A percentile compares a stretch with the other conserved stretches of the same genome.
phyloP scores from a whole-genome alignment of 1,140 invertebrate genomes.

The Wiebesia pumilae region DNA sequence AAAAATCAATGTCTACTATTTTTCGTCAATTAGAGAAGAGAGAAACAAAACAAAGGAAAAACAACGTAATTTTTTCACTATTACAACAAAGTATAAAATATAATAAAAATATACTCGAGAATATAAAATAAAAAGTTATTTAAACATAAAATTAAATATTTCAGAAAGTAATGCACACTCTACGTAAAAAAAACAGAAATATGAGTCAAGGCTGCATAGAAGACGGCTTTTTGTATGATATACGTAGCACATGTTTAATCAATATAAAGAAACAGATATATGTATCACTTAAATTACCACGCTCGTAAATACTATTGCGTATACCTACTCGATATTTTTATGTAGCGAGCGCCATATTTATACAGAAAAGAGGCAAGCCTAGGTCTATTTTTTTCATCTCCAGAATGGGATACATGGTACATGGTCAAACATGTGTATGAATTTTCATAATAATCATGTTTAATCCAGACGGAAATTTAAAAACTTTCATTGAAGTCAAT shows the following conservation, averaged over 20 bases:
- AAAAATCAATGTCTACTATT: conserved; percentile 45
- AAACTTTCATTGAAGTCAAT: not conserved
- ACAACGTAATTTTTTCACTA: conserved; percentile 34
- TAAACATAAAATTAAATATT: conserved; percentile 24
- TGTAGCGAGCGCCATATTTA: conserved; percentile 51
- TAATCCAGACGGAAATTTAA: not conserved
- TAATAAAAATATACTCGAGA: conserved; percentile 26
- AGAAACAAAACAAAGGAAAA: conserved; percentile 41
- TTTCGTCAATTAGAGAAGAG: conserved; percentile 41
- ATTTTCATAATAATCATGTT: not conserved
- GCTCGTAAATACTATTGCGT: conserved; percentile 53
- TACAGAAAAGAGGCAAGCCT: conserved; percentile 49
- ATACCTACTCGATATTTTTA: conserved; percentile 54
- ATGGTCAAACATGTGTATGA: conserved; percentile 19
- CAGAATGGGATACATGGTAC: conserved; percentile 28
- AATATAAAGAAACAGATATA: conserved; percentile 43
- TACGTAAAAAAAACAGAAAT: conserved; percentile 58
- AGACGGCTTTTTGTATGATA: conserved; percentile 57
- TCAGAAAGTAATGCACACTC: conserved; percentile 63
- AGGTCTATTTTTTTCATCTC: conserved; percentile 58
- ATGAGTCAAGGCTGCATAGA: conserved; percentile 58
- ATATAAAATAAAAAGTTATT: conserved; percentile 50
- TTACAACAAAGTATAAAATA: conserved; percentile 40
- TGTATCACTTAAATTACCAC: conserved; percentile 60
- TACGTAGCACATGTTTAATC: conserved; percentile 33